Evolutionary conservation across 2,888 invertebrate genomes (phyloP), one percentile per base, ranked within the genome.

Genomic region (Hydriomena furcata): DNA sequence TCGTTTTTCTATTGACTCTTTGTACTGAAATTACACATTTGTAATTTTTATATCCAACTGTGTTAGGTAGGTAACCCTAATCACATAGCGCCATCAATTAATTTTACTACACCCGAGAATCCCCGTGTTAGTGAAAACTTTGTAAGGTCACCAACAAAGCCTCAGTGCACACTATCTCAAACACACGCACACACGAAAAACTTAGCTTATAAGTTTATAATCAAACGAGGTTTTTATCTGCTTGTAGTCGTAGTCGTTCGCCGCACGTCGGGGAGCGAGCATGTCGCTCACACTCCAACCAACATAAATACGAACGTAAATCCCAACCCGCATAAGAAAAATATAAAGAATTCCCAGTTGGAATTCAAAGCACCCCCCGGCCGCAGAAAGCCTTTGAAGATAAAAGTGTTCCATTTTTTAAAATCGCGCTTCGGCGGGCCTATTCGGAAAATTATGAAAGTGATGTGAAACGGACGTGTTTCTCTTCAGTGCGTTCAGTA

Each of bases 151-250:
- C 74, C 71, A 74, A 81, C 79, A 80, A 84, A 86, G 80, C 83
- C 82, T 78, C 73, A 65, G 68, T 74, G 71, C 83, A 81, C 84
- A 84, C 80, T 63, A 71, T 68, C 72, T 74, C 72, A 72, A 72
- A 70, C 72, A 66, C 78, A 85, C 87, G 77, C 89, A 88, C 89
- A 86, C 86, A 61, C 68, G 79, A 84, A 88, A 85, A 90, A 87
- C 84, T 84, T 84, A 88, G 84, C 89, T 88, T 85, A 88, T 88
- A 89, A 89, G 87, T 88, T 90, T 88, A 88, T 89, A 90, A 88
- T 89, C 85, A 89, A 86, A 81, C 84, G 79, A 76, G 80, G 89
- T 89, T 89, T 89, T 89, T 90, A 90, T 90, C 89, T 51, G 51
- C 45, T 37, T 30, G 41, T 41, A 13, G 40, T 87, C 79, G 86